phyloP scores from a whole-genome alignment of 2,888 invertebrate genomes.

The Oegoconia quadripuncta region DNA sequence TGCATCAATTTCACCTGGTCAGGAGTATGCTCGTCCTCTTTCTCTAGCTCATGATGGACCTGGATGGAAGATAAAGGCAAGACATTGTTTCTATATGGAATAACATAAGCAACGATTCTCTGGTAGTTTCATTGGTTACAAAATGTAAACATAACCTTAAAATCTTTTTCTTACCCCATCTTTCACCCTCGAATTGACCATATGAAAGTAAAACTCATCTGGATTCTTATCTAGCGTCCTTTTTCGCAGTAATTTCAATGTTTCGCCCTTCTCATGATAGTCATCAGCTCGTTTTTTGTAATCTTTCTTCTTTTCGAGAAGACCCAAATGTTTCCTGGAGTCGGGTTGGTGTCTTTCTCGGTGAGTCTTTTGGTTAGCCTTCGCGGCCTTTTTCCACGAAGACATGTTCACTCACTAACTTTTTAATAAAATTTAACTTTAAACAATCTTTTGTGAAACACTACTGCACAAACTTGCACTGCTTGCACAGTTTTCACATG shows the following conservation, averaged over 20 bases:
- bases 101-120: too few relatives aligned
- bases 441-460: too few relatives aligned
- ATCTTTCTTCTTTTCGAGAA: constrained; percentile 94
- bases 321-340: constrained; percentile 85
- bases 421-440: constrained; percentile 8
- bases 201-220: constrained; percentile 99
- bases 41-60: constrained; percentile 83
- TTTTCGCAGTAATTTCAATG: constrained; percentile 88
- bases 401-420: constrained; percentile 80
- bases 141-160: neutral
- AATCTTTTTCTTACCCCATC: constrained; percentile 63
- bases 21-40: constrained; percentile 86
- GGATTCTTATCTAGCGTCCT: constrained; percentile 95
- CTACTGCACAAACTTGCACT: too few relatives aligned
- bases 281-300: constrained; percentile 88
- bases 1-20: constrained; percentile 94
- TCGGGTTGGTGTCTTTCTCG: constrained; percentile 92
- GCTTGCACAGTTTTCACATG: too few relatives aligned
- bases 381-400: constrained; percentile 93
- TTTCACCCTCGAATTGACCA: constrained; percentile 91
- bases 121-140: too few relatives aligned
- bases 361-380: constrained; percentile 90
- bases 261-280: constrained; percentile 89
- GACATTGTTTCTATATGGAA: too few relatives aligned
- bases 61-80: too few relatives aligned